Percentiles rank a stretch among this genome's conserved stretches.
Conservation (phyloP, 2,113 vertebrate genomes). For the Calonectris borealis region DNA sequence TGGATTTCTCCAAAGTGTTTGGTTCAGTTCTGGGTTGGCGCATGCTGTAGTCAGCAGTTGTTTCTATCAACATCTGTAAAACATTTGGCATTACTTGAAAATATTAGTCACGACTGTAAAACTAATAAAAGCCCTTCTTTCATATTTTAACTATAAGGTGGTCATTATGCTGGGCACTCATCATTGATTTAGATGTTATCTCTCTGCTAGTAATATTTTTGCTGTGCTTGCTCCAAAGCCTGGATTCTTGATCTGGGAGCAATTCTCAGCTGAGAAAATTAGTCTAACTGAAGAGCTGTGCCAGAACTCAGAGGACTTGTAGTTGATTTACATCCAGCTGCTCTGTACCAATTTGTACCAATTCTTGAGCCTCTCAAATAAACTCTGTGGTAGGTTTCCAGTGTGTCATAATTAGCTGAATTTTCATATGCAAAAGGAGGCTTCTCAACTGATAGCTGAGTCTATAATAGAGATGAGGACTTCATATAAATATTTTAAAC, state of each 20-base stretch:
- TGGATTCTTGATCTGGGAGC: neutral
- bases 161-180: neutral
- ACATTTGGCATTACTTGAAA: conserved; percentile 53
- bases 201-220: neutral
- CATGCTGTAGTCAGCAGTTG: neutral
- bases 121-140: conserved; percentile 27
- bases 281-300: neutral
- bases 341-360: neutral
- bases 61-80: conserved; percentile 54
- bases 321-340: neutral
- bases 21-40: neutral
- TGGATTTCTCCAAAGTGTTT: conserved; percentile 22
- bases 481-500: neutral
- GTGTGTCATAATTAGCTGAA: neutral
- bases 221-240: neutral
- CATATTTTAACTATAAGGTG: conserved; percentile 31
- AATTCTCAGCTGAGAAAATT: neutral
- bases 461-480: neutral
- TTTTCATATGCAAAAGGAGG: neutral
- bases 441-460: neutral
- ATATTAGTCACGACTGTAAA: conserved; percentile 42
- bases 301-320: neutral
- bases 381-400: neutral
- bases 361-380: neutral
- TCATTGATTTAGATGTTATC: conserved; percentile 3